phyloP scores from a whole-genome alignment of 2,888 invertebrate species.

The Eristalinus aeneus region DNA sequence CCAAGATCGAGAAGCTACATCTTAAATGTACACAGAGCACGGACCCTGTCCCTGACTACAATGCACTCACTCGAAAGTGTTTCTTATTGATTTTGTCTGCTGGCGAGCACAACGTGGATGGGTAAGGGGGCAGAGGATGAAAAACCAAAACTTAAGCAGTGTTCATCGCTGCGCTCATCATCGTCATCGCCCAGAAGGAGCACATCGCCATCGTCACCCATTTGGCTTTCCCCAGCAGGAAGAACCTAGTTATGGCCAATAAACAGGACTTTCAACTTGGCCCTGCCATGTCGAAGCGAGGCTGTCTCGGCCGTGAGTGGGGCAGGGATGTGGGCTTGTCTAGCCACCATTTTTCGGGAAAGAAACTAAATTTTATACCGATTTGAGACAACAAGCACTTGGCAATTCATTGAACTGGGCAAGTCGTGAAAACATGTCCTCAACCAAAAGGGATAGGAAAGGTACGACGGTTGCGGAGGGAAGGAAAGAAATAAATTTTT shows the following conservation, averaged over 20 bases:
- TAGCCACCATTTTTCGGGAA: constrained; percentile 48
- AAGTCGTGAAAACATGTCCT: not conserved
- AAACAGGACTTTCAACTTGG: constrained; percentile 67
- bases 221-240: not conserved
- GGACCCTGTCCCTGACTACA: constrained; percentile 10
- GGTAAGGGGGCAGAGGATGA: not conserved
- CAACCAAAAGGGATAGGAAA: not conserved
- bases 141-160: not conserved
- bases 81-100: constrained; percentile 60
- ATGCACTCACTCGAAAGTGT: constrained; percentile 36
- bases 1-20: constrained; percentile 6
- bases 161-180: not conserved
- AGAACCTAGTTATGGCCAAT: constrained; percentile 43
- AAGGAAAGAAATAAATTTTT: not conserved
- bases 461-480: not conserved
- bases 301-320: not conserved
- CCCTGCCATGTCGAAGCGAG: constrained; percentile 33
- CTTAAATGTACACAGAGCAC: not conserved
- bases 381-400: constrained; percentile 49
- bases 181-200: not conserved
- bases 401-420: constrained; percentile 44
- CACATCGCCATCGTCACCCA: not conserved
- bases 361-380: constrained; percentile 50
- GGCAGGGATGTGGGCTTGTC: constrained; percentile 26
- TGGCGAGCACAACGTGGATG: not conserved